Percentiles rank a stretch among this genome's conserved stretches.
Evolutionary conservation across 2,888 invertebrate genomes (phyloP).

Genomic region (Lapara coniferarum): DNA sequence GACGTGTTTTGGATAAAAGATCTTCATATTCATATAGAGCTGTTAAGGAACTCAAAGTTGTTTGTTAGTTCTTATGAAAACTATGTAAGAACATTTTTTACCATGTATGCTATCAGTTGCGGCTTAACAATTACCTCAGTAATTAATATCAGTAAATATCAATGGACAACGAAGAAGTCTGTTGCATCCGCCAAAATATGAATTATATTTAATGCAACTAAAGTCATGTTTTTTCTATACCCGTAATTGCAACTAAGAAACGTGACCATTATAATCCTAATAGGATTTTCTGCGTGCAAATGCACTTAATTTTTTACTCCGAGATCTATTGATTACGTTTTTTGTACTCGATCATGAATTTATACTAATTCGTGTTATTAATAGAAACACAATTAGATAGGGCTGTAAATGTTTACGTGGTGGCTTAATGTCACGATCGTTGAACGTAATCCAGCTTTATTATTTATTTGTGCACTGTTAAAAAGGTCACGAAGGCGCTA

Average conservation of each 20-base stretch:
- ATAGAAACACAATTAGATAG: constrained; percentile 4
- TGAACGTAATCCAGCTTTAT: constrained; percentile 11
- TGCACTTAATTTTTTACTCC: background rate
- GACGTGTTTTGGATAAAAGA: no score
- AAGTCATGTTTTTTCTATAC: background rate
- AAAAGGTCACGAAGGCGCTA: constrained; percentile 21
- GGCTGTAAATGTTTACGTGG: constrained; percentile 6
- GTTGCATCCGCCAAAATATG: background rate
- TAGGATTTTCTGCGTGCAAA: background rate
- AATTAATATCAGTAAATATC: no score
- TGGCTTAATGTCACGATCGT: constrained; percentile 17
- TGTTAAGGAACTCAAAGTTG: no score
- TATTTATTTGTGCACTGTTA: constrained; percentile 10
- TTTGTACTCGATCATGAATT: background rate
- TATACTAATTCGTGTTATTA: background rate
- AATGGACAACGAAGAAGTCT: background rate
- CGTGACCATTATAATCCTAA: background rate
- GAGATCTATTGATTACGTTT: background rate
- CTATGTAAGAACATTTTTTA: no score
- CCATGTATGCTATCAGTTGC: no score
- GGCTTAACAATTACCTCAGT: no score
- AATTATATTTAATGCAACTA: background rate
- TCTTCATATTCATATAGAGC: no score
- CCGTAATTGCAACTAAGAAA: background rate
- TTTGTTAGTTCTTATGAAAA: no score